A percentile compares a stretch with the other conserved stretches of the same genome.
These are phyloP conservation scores for Azorinus chamasolen DNA, from an alignment of 2,888 invertebrate species.

Conservation along the genomic window DNA sequence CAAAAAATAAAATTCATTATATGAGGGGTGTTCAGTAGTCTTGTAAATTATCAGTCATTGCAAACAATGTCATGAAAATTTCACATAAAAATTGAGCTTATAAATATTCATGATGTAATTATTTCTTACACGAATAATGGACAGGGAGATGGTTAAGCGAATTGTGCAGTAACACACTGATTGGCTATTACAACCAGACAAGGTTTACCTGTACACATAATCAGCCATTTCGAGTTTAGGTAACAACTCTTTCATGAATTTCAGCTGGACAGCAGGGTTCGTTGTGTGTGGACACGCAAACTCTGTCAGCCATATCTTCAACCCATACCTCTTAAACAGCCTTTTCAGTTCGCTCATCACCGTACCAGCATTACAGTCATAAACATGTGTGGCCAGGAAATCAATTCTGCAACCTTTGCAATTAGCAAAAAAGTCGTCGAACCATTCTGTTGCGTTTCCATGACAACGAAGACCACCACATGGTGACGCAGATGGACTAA, in stretches of 20 bases:
- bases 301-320: slow-evolving; percentile 41
- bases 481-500: slow-evolving; percentile 66
- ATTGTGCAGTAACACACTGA: too few species aligned
- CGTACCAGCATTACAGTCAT: slow-evolving; percentile 45
- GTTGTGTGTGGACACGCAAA: slow-evolving; percentile 11
- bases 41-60: too few species aligned
- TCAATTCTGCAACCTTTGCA: slow-evolving; percentile 67
- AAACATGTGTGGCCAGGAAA: slow-evolving; percentile 68
- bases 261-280: slow-evolving; percentile 1
- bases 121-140: too few species aligned
- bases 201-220: slow-evolving; percentile 47
- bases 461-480: slow-evolving; percentile 38
- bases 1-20: too few species aligned
- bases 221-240: slow-evolving; percentile 95
- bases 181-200: too few species aligned
- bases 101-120: too few species aligned
- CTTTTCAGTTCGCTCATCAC: slow-evolving; percentile 28
- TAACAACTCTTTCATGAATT: slow-evolving; percentile 90
- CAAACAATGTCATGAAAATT: too few species aligned
- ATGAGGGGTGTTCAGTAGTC: too few species aligned
- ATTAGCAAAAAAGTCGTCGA: slow-evolving; percentile 63
- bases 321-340: slow-evolving; percentile 35
- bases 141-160: too few species aligned
- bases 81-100: too few species aligned
- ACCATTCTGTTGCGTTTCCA: slow-evolving; percentile 54